phyloP scores from a whole-genome alignment of 2,888 invertebrate genomes.

The Helicoverpa assulta region DNA sequence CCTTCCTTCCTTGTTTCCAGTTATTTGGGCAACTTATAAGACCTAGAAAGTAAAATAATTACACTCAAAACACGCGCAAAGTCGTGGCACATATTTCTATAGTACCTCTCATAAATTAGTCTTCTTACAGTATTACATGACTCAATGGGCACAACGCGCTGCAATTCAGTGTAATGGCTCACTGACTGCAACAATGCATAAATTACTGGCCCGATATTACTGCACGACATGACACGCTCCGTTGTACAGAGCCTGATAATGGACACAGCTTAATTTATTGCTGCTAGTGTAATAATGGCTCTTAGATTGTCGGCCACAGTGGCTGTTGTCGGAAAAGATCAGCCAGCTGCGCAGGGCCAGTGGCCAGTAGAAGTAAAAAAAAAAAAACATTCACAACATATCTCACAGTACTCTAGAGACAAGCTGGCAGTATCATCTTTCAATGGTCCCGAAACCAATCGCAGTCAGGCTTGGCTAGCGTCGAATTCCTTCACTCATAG shows the following conservation, averaged over 20 bases:
- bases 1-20: too few relatives aligned
- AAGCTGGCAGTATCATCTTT: too few relatives aligned
- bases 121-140: conserved; percentile 4
- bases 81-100: not conserved
- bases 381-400: too few relatives aligned
- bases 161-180: conserved; percentile 20
- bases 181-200: conserved; percentile 29
- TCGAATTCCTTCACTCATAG: too few relatives aligned
- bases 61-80: not conserved
- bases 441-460: too few relatives aligned
- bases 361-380: too few relatives aligned
- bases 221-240: conserved; percentile 17
- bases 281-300: not conserved
- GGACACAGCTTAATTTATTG: conserved; percentile 32
- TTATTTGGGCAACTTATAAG: too few relatives aligned
- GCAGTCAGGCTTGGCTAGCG: too few relatives aligned
- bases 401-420: too few relatives aligned
- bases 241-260: conserved; percentile 35
- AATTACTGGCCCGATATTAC: conserved; percentile 23
- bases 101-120: not conserved
- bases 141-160: not conserved
- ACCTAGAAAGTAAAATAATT: not conserved
- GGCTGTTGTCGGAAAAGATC: too few relatives aligned
- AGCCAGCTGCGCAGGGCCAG: too few relatives aligned
- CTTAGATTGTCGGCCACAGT: not conserved